Base-by-base conservation (phyloP, 64 coral and sea anemone species). In the Actinia equina region DNA sequence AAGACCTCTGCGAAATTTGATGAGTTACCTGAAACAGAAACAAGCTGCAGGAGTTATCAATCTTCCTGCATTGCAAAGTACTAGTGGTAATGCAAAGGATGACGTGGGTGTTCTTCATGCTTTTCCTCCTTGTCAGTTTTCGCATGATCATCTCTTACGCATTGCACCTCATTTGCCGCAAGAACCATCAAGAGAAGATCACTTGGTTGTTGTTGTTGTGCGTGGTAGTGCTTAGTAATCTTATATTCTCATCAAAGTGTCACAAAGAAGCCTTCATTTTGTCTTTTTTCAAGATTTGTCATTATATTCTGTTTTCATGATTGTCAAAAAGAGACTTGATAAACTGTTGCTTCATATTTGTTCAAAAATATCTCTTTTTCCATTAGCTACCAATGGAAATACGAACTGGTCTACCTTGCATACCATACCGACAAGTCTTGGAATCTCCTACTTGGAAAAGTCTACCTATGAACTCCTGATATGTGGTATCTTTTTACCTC, bases 31-130 rank as follows among this genome's bases (percentile, higher is more conserved):
- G 22, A 98, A 98, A 88, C 95, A 98, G 76, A 98, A 98, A 85
- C 95, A 98, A 91, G 95, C 95, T 89, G 95, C 97, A 82, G 97
- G 93, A 88, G 97, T 99, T 84, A 93, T 99, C 26, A 99, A 99
- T 79, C 86, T 99, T 82, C 93, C 93, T 90, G 91, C 89, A 65
- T 80, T 79, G 53, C 91, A 89, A 74, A 83, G 88, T 82, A 92
- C 91, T 76, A 86, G 93, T 55, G 86, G 92, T 84, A 84, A 85
- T 71, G 78, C 91, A 81, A 99, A 90, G 80, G 97, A 99, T 83
- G 97, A 99, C 82, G 64, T 93, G 59, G 97, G 97, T 77, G 97
- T 99, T 37, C 94, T 99, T 82, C 97, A 99, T 95, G 97, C 97
- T 78, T 99, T 99, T 87, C 97, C 97, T 49, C 97, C 97, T 16